Evolutionary conservation across 2,888 invertebrate genomes (phyloP), one percentile per base, ranked within the genome.

Genomic region (Lottia gigantea): DNA sequence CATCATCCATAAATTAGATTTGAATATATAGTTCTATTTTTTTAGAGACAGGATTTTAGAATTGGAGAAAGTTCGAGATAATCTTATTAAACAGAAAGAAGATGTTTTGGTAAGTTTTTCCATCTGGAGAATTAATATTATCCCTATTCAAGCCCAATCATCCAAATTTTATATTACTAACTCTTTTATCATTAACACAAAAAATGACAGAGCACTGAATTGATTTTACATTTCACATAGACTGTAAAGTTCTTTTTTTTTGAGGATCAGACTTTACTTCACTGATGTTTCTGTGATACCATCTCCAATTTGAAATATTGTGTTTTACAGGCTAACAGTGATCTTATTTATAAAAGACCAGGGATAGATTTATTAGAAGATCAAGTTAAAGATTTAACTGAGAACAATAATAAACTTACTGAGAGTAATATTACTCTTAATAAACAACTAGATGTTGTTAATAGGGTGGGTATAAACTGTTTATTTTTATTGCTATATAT

Each of bases 21-120:
- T n/a, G n/a, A n/a, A n/a, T n/a, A n/a, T n/a, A n/a, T n/a, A n/a
- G n/a, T n/a, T n/a, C n/a, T n/a, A n/a, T n/a, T n/a, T 45, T 63
- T 71, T 15, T 66, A 83, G 83, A 68, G 78, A 78, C 49, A 74
- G 82, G 67, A 78, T 81, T 3, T 66, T 68, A n/a, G 83, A 84
- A 68, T 68, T 84, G 61, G 84, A 84, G 62, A 81, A 81, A 67
- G 78, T 82, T 1, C 67, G 81, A 68, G 82, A 83, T 72, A 82
- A 78, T 68, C 75, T 83, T 2, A 77, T 83, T 11, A 74, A 71
- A 26, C 82, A 84, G 78, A 84, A 83, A 74, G 83, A 83, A 65
- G 82, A 82, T 66, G 67, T 81, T 12, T 70, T 84, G 76, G 84
- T 83, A 71, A 75, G 74, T 68, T 19, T 15, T 8, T 64, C 11